These are phyloP conservation scores for Thunnus albacares DNA, from an alignment of 2,797 vertebrate species.

Conservation along the genomic window DNA sequence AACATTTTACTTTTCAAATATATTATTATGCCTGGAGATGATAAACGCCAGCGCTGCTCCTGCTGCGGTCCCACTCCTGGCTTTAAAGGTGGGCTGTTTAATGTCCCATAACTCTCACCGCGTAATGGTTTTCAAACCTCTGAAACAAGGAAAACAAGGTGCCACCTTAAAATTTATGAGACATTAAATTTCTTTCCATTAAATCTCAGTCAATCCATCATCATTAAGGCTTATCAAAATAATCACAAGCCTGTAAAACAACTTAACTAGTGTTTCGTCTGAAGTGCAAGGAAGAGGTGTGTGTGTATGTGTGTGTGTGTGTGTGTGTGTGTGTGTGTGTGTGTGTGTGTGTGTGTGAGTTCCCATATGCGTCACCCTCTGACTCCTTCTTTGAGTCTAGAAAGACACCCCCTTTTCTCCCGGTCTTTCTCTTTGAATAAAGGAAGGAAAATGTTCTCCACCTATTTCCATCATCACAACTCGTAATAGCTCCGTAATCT, in stretches of 20 bases:
- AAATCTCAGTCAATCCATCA: conserved; percentile 73
- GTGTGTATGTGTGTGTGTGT: conserved; percentile 18
- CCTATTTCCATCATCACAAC: neutral
- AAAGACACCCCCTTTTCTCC: no score
- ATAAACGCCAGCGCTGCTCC: conserved; percentile 55
- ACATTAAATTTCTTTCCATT: conserved; percentile 67
- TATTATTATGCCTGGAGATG: conserved; percentile 26
- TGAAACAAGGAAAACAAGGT: conserved; percentile 62
- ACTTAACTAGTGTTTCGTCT: conserved; percentile 30
- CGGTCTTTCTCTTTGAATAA: conserved; percentile 1
- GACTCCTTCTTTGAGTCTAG: neutral
- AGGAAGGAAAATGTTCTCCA: neutral
- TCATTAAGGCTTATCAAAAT: conserved; percentile 74
- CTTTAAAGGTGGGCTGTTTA: conserved; percentile 71
- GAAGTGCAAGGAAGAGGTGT: conserved; percentile 15
- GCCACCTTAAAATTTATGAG: conserved; percentile 76
- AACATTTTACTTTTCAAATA: conserved; percentile 34
- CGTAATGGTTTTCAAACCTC: conserved; percentile 63
- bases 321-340: neutral
- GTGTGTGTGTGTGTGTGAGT: conserved; percentile 6
- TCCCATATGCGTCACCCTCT: neutral
- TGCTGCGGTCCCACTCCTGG: conserved; percentile 6
- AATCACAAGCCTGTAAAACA: conserved; percentile 71
- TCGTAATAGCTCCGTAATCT: neutral
- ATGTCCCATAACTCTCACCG: conserved; percentile 55